phyloP scores from a whole-genome alignment of 2,888 invertebrate species.

The Troides oblongomaculatus region DNA sequence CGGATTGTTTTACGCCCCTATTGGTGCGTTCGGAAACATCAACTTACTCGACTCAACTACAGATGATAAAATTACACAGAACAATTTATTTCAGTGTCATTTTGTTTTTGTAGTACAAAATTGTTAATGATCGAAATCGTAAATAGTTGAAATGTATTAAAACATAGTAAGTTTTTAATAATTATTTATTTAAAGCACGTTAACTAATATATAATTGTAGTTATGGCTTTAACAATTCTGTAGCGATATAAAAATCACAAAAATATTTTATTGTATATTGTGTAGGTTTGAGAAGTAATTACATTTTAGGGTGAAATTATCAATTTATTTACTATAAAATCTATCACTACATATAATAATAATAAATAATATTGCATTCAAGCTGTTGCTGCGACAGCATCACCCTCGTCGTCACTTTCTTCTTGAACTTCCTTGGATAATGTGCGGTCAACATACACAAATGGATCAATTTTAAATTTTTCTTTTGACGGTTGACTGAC shows the following conservation, averaged over 20 bases:
- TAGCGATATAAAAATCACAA: too few species aligned
- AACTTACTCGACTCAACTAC: constrained; percentile 21
- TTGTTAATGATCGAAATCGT: too few species aligned
- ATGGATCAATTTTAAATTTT: constrained; percentile 84
- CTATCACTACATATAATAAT: constrained; percentile 32
- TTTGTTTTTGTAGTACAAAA: too few species aligned
- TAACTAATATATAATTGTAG: too few species aligned
- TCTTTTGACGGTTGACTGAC: constrained; percentile 83
- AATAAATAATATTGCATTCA: constrained; percentile 39
- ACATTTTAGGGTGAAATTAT: constrained; percentile 16
- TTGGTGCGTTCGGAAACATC: constrained; percentile 55
- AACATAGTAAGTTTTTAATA: too few species aligned
- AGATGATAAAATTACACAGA: constrained; percentile 11
- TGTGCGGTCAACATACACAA: constrained; percentile 67
- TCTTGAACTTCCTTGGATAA: constrained; percentile 62
- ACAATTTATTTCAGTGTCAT: too few species aligned
- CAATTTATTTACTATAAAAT: constrained; percentile 36
- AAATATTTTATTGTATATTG: too few species aligned
- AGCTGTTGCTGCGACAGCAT: constrained; percentile 51
- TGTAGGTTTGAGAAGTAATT: too few species aligned
- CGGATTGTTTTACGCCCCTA: constrained; percentile 78
- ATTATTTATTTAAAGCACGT: too few species aligned
- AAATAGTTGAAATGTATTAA: too few species aligned
- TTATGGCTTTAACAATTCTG: too few species aligned
- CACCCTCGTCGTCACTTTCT: constrained; percentile 71